phyloP scores from a whole-genome alignment of 2,797 vertebrate species.

The Catamblyrhynchus diadema region DNA sequence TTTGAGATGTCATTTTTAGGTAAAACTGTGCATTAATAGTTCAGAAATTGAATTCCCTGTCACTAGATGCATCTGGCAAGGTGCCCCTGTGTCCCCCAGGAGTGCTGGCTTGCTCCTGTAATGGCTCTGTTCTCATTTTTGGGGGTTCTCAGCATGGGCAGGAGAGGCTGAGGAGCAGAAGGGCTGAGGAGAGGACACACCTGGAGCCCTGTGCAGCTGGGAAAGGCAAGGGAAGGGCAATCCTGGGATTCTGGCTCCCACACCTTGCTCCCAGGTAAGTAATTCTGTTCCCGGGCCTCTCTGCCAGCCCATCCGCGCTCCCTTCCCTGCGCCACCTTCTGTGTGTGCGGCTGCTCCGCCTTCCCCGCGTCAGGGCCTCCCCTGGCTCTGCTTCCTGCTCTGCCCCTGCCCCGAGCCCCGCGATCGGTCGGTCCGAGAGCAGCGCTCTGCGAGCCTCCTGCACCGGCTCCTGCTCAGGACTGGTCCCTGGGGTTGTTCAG shows the following conservation, averaged over 20 bases:
- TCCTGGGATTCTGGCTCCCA: background rate
- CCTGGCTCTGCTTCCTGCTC: background rate
- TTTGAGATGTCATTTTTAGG: background rate
- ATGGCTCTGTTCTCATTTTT: background rate
- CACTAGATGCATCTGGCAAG: background rate
- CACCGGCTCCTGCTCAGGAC: background rate
- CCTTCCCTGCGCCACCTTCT: background rate
- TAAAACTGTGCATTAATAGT: background rate
- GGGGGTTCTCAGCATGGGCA: background rate
- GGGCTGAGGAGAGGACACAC: background rate
- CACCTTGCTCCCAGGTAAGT: background rate
- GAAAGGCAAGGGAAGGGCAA: background rate
- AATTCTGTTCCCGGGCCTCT: background rate
- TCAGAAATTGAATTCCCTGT: background rate
- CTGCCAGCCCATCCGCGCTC: slow-evolving; percentile 4
- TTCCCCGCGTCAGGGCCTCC: background rate
- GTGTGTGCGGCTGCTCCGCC: background rate
- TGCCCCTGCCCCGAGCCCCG: background rate
- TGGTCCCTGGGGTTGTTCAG: background rate
- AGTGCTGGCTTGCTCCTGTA: background rate
- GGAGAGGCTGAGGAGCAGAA: background rate
- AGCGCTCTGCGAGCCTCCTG: background rate
- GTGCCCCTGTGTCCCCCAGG: background rate
- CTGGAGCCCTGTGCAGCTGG: background rate
- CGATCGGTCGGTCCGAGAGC: background rate